These are phyloP conservation scores for Candidula unifasciata DNA, from an alignment of 2,888 invertebrate genomes.

Conservation along the genomic window DNA sequence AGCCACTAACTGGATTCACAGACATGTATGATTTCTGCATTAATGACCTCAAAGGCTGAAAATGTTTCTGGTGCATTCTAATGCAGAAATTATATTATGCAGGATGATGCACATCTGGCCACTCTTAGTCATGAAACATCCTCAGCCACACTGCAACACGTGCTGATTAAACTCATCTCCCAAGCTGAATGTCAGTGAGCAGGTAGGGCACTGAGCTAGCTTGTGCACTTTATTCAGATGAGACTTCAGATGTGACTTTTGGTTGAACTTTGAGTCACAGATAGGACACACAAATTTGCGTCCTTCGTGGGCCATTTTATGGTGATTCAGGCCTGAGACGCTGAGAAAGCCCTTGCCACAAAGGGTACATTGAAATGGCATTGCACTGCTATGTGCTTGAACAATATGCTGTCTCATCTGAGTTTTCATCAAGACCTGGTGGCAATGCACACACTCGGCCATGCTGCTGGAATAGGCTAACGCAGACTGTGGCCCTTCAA, in stretches of 20 bases:
- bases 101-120: too few species aligned
- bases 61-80: too few species aligned
- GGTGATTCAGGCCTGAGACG: slow-evolving; percentile 30
- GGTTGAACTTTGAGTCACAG: slow-evolving; percentile 45
- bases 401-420: slow-evolving; percentile 26
- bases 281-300: slow-evolving; percentile 46
- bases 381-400: slow-evolving; percentile 18
- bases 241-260: slow-evolving; percentile 44
- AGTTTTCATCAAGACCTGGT: neutral
- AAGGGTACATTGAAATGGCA: slow-evolving; percentile 44
- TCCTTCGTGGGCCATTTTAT: slow-evolving; percentile 42
- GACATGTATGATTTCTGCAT: too few species aligned
- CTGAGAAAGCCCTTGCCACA: slow-evolving; percentile 44
- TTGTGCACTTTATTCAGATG: slow-evolving; percentile 44
- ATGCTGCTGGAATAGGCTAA: neutral
- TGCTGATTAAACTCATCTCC: slow-evolving; percentile 43
- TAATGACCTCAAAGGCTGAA: too few species aligned
- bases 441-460: slow-evolving; percentile 34
- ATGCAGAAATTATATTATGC: too few species aligned
- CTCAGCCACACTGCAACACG: slow-evolving; percentile 35
- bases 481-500: neutral
- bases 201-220: slow-evolving; percentile 38
- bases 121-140: too few species aligned
- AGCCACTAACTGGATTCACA: too few species aligned
- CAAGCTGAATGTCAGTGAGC: slow-evolving; percentile 28